Evolutionary conservation across 1,140 invertebrate species (phyloP), one percentile per base, ranked within the genome.

Genomic region (Potamilus streckersoni): DNA sequence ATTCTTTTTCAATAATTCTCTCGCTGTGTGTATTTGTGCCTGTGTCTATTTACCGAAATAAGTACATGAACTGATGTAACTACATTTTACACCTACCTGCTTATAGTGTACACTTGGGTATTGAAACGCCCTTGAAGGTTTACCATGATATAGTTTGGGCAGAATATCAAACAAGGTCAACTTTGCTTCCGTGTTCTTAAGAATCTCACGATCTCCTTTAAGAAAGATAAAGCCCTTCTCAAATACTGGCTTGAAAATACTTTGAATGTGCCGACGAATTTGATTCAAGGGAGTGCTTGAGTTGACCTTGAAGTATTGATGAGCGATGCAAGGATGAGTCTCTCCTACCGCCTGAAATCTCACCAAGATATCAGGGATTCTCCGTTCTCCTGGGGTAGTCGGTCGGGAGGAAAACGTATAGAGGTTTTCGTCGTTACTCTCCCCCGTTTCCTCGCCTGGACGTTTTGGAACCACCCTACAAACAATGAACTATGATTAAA

Each of bases 191-290:
- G 61, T 58, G 68, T 58, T 55, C 2, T 69, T 61, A 11, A n/a
- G 15, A 14, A 79, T 66, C 62, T 74, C 73, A 57, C 60, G 57
- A 20, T 71, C 49, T 16, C 64, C 69, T n/a, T 60, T 55, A 17
- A 79, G 73, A 59, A 79, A 79, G 17, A 74, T 71, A 57, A 79
- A 79, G 11, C 76, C 76, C 17, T 67, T 62, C 59, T 74, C 66
- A 19, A 66, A 74, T n/a, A 20, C 58, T 19, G 60, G 23, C n/a
- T 14, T 20, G 59, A 72, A 65, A 16, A n/a, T 6, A 16, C 20
- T 20, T 6, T 65, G 17, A 27, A 65, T 27, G 17, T 57, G 59
- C 4, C 66, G 19, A 20, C 73, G 31, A n/a, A 70, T 58, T 63
- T 78, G 71, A 0, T 69, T 38, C 58, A 78, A 31, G 2, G 71